Evolutionary conservation across 2,113 vertebrate species (phyloP).

Genomic region (Melanocharis versteri): DNA sequence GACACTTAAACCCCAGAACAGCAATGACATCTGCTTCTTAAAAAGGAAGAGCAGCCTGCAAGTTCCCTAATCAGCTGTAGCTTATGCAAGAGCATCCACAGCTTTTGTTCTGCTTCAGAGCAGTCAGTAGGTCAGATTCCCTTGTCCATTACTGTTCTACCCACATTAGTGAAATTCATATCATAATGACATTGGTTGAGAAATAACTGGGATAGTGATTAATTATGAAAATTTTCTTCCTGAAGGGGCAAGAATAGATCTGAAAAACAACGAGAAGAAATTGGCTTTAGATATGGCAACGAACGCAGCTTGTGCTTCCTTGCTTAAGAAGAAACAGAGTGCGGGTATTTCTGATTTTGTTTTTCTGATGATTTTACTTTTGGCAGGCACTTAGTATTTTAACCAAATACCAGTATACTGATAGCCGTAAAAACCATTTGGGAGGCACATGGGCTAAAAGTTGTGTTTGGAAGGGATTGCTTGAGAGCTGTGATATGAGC

Average conservation of each 20-base stretch:
- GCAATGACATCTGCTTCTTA: not conserved
- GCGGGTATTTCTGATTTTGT: constrained; percentile 64
- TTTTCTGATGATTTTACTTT: not conserved
- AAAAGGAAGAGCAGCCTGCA: not conserved
- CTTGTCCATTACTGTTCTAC: not conserved
- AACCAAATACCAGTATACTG: not conserved
- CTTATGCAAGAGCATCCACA: not conserved
- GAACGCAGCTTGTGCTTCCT: constrained; percentile 88
- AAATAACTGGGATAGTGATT: not conserved
- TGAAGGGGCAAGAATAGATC: constrained; percentile 87
- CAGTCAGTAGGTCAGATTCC: not conserved
- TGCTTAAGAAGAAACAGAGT: constrained; percentile 88
- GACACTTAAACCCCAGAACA: not conserved
- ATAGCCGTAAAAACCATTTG: not conserved
- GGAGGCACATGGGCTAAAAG: not conserved
- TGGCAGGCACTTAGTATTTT: not conserved
- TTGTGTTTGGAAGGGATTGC: not conserved
- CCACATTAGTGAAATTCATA: not conserved
- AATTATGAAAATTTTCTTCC: not conserved
- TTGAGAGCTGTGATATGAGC: not conserved
- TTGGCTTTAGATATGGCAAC: constrained; percentile 94
- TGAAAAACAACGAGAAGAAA: constrained; percentile 96
- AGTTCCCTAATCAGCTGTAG: not conserved
- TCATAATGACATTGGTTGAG: not conserved
- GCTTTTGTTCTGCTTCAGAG: not conserved